phyloP scores from a whole-genome alignment of 2,888 invertebrate species.

The Apotomis turbidana region DNA sequence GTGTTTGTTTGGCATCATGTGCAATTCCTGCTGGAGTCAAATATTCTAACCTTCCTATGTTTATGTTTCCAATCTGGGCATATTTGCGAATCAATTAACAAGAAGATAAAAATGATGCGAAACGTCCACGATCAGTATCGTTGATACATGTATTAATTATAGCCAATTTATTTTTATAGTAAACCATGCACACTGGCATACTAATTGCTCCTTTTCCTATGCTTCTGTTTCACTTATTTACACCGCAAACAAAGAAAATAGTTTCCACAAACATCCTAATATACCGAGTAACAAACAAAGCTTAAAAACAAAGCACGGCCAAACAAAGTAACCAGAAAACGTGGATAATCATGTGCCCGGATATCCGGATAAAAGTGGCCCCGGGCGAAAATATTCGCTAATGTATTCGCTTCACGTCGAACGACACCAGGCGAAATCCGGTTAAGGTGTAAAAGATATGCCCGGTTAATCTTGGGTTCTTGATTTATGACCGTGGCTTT shows the following conservation, averaged over 20 bases:
- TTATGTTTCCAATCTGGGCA: too few species aligned
- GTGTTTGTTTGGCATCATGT: too few species aligned
- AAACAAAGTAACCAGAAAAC: slow-evolving; percentile 53
- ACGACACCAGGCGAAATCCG: slow-evolving; percentile 75
- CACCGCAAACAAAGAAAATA: slow-evolving; percentile 16
- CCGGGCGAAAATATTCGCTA: slow-evolving; percentile 60
- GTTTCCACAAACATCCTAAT: slow-evolving; percentile 27
- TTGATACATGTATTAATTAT: too few species aligned
- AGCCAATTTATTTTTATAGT: not conserved
- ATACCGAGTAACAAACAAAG: slow-evolving; percentile 37
- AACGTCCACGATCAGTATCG: too few species aligned
- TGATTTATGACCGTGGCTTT: slow-evolving; percentile 72
- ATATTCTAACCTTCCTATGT: too few species aligned
- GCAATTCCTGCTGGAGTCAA: too few species aligned
- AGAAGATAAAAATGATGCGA: too few species aligned
- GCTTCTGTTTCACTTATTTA: not conserved
- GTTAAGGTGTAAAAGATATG: slow-evolving; percentile 76
- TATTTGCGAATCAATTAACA: too few species aligned
- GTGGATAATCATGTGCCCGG: slow-evolving; percentile 64
- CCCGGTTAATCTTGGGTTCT: slow-evolving; percentile 74
- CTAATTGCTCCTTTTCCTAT: slow-evolving; percentile 4
- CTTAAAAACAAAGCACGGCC: slow-evolving; percentile 44
- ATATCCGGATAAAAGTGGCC: slow-evolving; percentile 62
- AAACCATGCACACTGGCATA: not conserved
- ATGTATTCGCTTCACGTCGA: slow-evolving; percentile 77